Evolutionary conservation across 2,888 invertebrate genomes (phyloP).

Genomic region (Mythimna albipuncta): DNA sequence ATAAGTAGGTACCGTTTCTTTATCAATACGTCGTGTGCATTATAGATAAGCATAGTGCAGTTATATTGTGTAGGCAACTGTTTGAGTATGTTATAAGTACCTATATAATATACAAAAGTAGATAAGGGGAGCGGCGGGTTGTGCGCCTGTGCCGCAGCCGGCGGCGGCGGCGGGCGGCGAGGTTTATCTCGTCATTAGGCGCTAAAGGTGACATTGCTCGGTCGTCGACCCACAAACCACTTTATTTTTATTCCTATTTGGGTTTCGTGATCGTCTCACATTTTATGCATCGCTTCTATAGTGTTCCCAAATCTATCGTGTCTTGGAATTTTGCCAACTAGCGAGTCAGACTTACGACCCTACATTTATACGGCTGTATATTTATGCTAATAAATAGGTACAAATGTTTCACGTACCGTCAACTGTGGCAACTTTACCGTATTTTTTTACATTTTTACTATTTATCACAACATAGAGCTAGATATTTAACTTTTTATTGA

Average conservation of each 20-base stretch:
- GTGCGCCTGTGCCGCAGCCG: constrained; percentile 36
- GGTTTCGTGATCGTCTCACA: constrained; percentile 30
- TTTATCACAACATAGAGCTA: too few relatives aligned
- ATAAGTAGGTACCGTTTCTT: constrained; percentile 32
- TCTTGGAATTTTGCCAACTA: constrained; percentile 36
- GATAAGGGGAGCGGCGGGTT: constrained; percentile 45
- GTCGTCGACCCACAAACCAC: constrained; percentile 78
- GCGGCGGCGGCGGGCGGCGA: constrained; percentile 55
- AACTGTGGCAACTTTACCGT: too few relatives aligned
- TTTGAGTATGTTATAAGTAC: constrained; percentile 23
- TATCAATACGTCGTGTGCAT: constrained; percentile 64
- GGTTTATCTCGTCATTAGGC: constrained; percentile 75
- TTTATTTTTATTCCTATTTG: constrained; percentile 69
- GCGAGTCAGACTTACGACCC: background rate
- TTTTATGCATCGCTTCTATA: constrained; percentile 28
- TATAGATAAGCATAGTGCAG: constrained; percentile 71
- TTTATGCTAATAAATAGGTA: background rate
- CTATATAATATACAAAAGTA: constrained; percentile 33
- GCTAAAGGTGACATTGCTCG: constrained; percentile 87
- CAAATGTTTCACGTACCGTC: constrained; percentile 2
- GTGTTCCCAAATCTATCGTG: constrained; percentile 18
- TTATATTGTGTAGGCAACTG: constrained; percentile 48
- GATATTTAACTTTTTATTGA: too few relatives aligned
- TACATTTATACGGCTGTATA: background rate
- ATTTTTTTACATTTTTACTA: too few relatives aligned